Conservation (phyloP, 2,797 vertebrate genomes). For the Schizopygopsis malacanthus region DNA sequence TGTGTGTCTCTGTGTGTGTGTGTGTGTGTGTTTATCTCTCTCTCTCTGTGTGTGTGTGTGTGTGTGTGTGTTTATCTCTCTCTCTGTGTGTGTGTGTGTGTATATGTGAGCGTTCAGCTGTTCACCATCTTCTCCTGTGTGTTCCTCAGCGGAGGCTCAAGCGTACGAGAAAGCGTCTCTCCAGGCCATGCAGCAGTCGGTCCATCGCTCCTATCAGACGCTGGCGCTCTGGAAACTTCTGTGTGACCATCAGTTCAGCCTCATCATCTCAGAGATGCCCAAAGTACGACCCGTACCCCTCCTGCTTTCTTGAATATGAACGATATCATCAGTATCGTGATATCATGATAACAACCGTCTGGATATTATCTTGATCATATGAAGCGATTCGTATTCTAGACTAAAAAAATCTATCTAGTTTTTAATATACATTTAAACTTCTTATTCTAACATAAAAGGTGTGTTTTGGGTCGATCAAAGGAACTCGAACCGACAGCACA, state of each 20-base stretch:
- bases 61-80: no score
- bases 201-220: constrained; percentile 92
- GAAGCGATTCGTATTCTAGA: no score
- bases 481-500: no score
- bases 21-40: no score
- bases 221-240: constrained; percentile 95
- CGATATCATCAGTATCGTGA: no score
- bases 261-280: constrained; percentile 92
- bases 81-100: background rate
- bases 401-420: no score
- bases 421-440: no score
- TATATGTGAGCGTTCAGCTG: background rate
- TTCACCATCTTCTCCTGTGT: background rate
- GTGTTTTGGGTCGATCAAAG: no score
- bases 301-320: background rate
- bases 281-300: constrained; percentile 80
- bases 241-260: constrained; percentile 93
- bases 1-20: background rate
- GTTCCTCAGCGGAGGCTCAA: constrained; percentile 87
- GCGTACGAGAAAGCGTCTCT: constrained; percentile 91
- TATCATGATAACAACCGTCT: no score
- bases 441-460: no score
- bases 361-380: no score
- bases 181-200: constrained; percentile 92
- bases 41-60: no score